Base-by-base conservation (phyloP, 1,140 invertebrate genomes). In the Drosophila albomicans region DNA sequence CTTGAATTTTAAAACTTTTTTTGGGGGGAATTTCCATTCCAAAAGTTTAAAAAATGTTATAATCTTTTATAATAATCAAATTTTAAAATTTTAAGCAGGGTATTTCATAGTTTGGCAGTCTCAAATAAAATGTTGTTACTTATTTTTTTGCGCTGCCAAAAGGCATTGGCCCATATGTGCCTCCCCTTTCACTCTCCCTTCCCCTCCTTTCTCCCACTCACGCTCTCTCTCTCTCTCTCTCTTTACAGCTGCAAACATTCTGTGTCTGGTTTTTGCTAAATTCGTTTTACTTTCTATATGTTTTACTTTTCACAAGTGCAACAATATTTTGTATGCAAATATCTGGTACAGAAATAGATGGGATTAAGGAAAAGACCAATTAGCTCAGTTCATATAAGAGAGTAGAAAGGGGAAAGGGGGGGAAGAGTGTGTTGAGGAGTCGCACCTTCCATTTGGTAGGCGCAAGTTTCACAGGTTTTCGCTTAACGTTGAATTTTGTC, bases 121-220 rank as follows among this genome's bases (percentile, higher is more conserved):
- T 15, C 6, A 1, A 6, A 3, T 16, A 5, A 15, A 48, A n/a
- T 20, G 32, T 43, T 30, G 38, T 72, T 72, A 64, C 51, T 48
- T 56, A 13, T 16, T 41, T 64, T 49, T 38, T 10, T 69, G 45
- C 66, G 65, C 62, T 81, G 79, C 67, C 78, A 81, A 81, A 71
- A 86, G 82, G 61, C 84, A 86, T 82, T 82, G 79, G 79, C 82
- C 82, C 82, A 63, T 63, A 35, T 49, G 51, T 49, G 35, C n/a
- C 77, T 66, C 65, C 62, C 69, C 68, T 68, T 49, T 67, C 59
- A 41, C 25, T n/a, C 51, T 15, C 8, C 6, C 15, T 16, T 35
- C 13, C n/a, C 30, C 3, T 1, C 7, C 30, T 11, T 5, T 8
- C 32, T 1, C 32, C 58, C 30, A 38, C 51, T 59, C 54, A 7